Evolutionary conservation across 2,888 invertebrate genomes (phyloP).

Genomic region (Onchidella celtica): DNA sequence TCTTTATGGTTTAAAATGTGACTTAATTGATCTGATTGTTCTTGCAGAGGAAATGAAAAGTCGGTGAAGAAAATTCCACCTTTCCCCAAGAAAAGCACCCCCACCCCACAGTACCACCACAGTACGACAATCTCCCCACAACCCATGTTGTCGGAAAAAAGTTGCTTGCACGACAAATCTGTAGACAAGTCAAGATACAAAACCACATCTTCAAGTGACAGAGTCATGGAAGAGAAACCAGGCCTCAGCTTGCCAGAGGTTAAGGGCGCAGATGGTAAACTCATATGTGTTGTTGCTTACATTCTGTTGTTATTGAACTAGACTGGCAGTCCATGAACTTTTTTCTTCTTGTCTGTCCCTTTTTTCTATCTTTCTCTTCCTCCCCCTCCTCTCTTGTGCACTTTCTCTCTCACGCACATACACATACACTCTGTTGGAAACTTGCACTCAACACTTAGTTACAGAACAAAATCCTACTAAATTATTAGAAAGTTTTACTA

Average conservation of each 20-base stretch:
- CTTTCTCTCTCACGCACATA: too few relatives aligned
- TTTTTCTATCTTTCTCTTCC: too few relatives aligned
- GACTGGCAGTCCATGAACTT: too few relatives aligned
- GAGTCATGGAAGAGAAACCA: conserved; percentile 15
- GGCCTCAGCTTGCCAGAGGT: conserved; percentile 52
- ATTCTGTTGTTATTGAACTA: too few relatives aligned
- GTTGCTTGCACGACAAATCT: conserved; percentile 69
- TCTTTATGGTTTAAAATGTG: too few relatives aligned
- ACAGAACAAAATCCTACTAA: too few relatives aligned
- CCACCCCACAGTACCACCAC: conserved; percentile 1
- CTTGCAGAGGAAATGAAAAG: conserved; percentile 44
- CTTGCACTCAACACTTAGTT: too few relatives aligned
- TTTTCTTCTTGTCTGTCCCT: too few relatives aligned
- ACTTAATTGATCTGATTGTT: too few relatives aligned
- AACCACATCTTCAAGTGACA: conserved; percentile 33
- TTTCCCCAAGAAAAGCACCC: conserved; percentile 41
- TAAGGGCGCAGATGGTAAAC: conserved; percentile 49
- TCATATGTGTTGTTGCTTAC: not conserved
- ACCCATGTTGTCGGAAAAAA: conserved; percentile 72
- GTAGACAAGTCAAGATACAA: conserved; percentile 50
- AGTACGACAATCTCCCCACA: conserved; percentile 55
- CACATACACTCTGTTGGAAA: too few relatives aligned
- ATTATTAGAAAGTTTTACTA: too few relatives aligned
- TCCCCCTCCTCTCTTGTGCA: too few relatives aligned
- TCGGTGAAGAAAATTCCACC: conserved; percentile 31